Evolutionary conservation across 2,113 vertebrate genomes (phyloP).

Genomic region (Thryonomys swinderianus): DNA sequence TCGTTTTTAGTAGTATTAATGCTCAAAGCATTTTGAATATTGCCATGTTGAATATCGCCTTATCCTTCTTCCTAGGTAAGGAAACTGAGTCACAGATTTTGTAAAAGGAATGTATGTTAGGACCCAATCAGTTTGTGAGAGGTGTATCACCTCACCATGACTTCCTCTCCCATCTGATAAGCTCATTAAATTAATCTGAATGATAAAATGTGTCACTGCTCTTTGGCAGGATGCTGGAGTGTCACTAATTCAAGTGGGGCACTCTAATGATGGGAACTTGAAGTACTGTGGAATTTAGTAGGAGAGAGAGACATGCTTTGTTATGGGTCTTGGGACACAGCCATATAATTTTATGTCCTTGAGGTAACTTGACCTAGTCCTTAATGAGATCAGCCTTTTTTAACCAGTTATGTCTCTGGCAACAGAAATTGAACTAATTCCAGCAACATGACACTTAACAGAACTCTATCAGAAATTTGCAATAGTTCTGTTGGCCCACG

Average conservation of each 20-base stretch:
- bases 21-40: constrained; percentile 32
- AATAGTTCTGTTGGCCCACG: not conserved
- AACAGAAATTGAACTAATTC: not conserved
- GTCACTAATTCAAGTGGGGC: not conserved
- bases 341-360: not conserved
- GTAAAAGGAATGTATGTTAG: not conserved
- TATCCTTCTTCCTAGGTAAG: not conserved
- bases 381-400: not conserved
- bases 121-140: not conserved
- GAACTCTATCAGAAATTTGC: not conserved
- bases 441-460: not conserved
- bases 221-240: not conserved
- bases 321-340: not conserved
- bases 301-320: not conserved
- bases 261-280: not conserved
- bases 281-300: not conserved
- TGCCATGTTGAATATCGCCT: not conserved
- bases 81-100: not conserved
- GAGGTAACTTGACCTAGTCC: not conserved
- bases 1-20: not conserved
- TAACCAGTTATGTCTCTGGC: not conserved
- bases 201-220: not conserved
- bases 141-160: not conserved
- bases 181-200: not conserved
- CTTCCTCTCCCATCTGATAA: not conserved